These are phyloP conservation scores for Tauraco erythrolophus DNA, from an alignment of 2,113 vertebrate species.

Conservation along the genomic window DNA sequence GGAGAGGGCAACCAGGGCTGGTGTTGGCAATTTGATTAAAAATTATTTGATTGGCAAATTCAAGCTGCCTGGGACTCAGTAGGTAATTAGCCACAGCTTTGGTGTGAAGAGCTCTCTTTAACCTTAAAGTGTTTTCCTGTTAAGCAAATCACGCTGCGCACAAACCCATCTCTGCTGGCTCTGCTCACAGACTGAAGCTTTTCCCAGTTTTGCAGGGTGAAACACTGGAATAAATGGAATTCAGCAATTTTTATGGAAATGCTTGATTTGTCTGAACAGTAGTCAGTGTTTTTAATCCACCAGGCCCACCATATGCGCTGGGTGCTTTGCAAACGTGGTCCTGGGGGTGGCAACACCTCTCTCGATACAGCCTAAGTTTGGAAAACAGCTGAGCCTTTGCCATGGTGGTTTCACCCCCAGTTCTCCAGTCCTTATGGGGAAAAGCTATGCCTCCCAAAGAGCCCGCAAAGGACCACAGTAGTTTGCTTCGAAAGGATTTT, in stretches of 20 bases:
- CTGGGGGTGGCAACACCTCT: neutral
- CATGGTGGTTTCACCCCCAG: fast-evolving
- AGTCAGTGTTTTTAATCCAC: neutral
- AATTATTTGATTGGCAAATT: conserved; percentile 63
- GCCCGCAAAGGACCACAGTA: neutral
- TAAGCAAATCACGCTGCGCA: neutral
- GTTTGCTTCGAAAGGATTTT: conserved; percentile 38
- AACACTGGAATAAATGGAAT: neutral
- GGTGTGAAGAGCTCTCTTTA: conserved; percentile 7
- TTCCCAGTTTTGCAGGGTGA: neutral
- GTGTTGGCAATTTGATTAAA: conserved; percentile 10
- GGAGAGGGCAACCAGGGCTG: neutral
- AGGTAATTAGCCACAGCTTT: conserved; percentile 40
- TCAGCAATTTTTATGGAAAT: neutral
- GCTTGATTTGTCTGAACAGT: neutral
- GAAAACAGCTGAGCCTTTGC: neutral
- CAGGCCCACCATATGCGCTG: neutral
- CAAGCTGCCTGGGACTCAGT: neutral
- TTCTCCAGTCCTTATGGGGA: neutral
- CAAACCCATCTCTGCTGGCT: neutral
- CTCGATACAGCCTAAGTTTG: neutral
- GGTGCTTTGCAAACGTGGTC: neutral
- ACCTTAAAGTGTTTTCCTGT: neutral
- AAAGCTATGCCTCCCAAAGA: neutral
- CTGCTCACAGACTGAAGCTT: neutral